Percentiles rank a stretch among this genome's conserved stretches.
phyloP scores from a whole-genome alignment of 2,797 vertebrate genomes.

The Molothrus ater region DNA sequence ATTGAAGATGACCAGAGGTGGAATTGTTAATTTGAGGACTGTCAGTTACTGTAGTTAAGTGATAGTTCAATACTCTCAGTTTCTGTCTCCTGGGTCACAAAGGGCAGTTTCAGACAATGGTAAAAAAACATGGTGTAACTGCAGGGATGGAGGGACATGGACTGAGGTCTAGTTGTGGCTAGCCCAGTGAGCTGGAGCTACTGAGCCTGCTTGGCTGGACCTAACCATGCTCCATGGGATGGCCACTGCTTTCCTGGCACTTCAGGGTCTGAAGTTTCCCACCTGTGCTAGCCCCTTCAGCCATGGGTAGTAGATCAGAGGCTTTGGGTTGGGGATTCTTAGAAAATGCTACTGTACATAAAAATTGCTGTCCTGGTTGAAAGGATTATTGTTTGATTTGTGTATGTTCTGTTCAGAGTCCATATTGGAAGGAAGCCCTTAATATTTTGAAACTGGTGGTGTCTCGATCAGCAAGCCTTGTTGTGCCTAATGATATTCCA shows the following conservation, averaged over 20 bases:
- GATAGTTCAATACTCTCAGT: background rate
- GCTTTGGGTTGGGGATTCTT: background rate
- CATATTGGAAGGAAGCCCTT: slow-evolving; percentile 98
- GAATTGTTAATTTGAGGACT: background rate
- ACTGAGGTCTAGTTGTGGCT: background rate
- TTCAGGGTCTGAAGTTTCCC: background rate
- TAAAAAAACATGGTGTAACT: background rate
- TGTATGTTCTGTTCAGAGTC: slow-evolving; percentile 81
- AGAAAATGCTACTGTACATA: background rate
- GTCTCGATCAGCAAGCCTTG: slow-evolving; percentile 96
- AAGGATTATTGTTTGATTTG: background rate
- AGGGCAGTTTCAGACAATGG: background rate
- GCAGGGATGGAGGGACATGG: too few relatives aligned
- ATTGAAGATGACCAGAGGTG: background rate
- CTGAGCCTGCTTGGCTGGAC: background rate
- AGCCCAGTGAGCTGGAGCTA: background rate
- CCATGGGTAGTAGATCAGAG: rapidly evolving
- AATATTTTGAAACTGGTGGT: slow-evolving; percentile 98
- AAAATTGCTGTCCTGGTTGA: background rate
- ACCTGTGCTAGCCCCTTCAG: background rate
- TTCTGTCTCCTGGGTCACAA: background rate
- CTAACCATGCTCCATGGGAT: rapidly evolving
- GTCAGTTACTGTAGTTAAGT: background rate
- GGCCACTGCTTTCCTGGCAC: background rate
- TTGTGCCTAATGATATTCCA: slow-evolving; percentile 93